phyloP scores from a whole-genome alignment of 2,797 vertebrate species.

The Cirrhinus molitorella region DNA sequence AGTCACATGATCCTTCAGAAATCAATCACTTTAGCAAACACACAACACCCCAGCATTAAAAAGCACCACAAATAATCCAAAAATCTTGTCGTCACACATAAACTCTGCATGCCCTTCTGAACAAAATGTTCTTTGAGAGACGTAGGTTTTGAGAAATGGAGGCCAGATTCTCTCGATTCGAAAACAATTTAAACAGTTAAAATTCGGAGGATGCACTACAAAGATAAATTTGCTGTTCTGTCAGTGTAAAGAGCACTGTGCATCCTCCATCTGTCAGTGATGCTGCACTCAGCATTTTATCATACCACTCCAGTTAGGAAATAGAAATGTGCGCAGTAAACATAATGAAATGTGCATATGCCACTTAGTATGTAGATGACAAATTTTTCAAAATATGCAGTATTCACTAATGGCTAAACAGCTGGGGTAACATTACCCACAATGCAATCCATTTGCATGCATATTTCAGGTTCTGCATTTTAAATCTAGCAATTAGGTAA shows the following conservation, averaged over 20 bases:
- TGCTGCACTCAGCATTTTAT: slow-evolving; percentile 32
- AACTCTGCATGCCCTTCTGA: not conserved
- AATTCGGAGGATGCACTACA: not conserved
- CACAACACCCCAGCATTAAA: no score
- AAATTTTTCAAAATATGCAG: not conserved
- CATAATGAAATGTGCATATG: slow-evolving; percentile 14
- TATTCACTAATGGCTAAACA: not conserved
- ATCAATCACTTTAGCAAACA: no score
- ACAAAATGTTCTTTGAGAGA: slow-evolving; percentile 1
- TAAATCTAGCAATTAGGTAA: not conserved
- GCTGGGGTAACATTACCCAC: not conserved
- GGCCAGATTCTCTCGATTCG: not conserved
- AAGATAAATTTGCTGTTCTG: not conserved
- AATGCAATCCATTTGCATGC: slow-evolving; percentile 2
- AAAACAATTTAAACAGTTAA: slow-evolving; percentile 1
- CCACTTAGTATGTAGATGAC: not conserved
- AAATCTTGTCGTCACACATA: not conserved
- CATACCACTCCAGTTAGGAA: not conserved
- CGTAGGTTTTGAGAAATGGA: not conserved
- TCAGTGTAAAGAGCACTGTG: slow-evolving; percentile 11
- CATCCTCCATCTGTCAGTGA: slow-evolving; percentile 21
- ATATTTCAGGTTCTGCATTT: not conserved
- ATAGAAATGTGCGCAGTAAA: slow-evolving; percentile 10
- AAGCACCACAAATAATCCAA: no score
- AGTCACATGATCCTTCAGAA: no score